Evolutionary conservation across 2,888 invertebrate species (phyloP), one percentile per base, ranked within the genome.

Genomic region (Thysanoteuthis rhombus): DNA sequence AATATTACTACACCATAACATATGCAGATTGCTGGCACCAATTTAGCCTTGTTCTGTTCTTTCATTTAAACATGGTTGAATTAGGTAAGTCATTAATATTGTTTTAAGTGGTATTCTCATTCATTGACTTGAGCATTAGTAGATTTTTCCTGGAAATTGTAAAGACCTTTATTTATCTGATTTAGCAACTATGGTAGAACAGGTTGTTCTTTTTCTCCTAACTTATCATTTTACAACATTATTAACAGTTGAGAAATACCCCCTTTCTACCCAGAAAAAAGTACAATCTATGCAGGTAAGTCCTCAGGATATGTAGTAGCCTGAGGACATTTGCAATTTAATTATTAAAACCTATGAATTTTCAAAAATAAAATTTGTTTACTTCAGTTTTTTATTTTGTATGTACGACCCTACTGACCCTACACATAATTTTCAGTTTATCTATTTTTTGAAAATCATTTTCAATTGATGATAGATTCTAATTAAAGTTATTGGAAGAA

Each of bases 41-140:
- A n/a, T 75, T n/a, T 75, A 75, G n/a, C 36, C n/a, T n/a, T 36
- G n/a, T 75, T 36, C n/a, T n/a, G 16, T 75, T 75, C 75, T 36
- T 75, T 75, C 75, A 75, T 75, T 75, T 75, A 75, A 75, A 75
- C 75, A 75, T 75, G 75, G 75, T 75, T 75, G 75, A 75, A 75
- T 75, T 75, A 75, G 75, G 75, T 75, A 75, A 75, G 75, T 75
- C 75, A 75, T 75, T 75, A 75, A 75, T 75, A 75, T 75, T 75
- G 36, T 75, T 75, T 36, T n/a, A 75, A 75, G n/a, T 75, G 36
- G 8, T 75, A 32, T 58, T 58, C 58, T 32, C 32, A 36, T 75
- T 4, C n/a, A 75, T 12, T n/a, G 4, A 19, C 75, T n/a, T 75
- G 19, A 16, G 12, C 4, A 75, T 36, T 75, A 5, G 58, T 28